Evolutionary conservation across 2,113 vertebrate genomes (phyloP), one percentile per base, ranked within the genome.

Genomic region (Astatoreochromis straeleni): DNA sequence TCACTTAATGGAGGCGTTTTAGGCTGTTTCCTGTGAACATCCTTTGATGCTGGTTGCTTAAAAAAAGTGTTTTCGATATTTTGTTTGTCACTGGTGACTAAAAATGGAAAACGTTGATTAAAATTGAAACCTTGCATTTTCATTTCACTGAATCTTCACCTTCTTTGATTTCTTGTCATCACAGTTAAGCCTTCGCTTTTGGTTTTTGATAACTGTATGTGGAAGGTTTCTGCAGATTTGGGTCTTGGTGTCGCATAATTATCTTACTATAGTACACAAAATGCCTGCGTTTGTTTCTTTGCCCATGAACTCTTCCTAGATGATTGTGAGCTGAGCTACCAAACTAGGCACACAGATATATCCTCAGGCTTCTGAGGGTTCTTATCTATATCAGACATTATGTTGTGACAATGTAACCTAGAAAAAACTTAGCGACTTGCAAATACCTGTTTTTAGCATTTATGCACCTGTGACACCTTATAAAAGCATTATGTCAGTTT

Each of bases 1-100:
- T 38, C 68, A 84, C 86, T 90, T 80, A 86, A 35, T 90, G 81
- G 90, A 90, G 86, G 63, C 35, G 85, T 93, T 78, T 91, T 89
- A 63, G 80, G 82, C 88, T 58, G 88, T 87, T 92, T 94, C 83
- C 81, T 88, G 78, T 87, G 31, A 88, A 87, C 81, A 87, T 85
- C 58, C 87, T 91, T 60, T 84, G 55, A 85, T 70, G 40, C n/a
- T 4, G 53, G 29, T 78, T 26, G 81, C 78, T 65, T 68, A 85
- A 45, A 80, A 91, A 85, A 90, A n/a, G 45, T 92, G 90, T 85
- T 83, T 88, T 60, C 42, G 57, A 91, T 87, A 54, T 70, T 63
- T 35, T 75, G 26, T 80, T 78, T 60, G 45, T 63, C 31, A 31
- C 21, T 82, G 55, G 26, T 82, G 73, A 49, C 45, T 78, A 33